phyloP scores from a whole-genome alignment of 2,797 vertebrate genomes.

The Ceyx erithaca region DNA sequence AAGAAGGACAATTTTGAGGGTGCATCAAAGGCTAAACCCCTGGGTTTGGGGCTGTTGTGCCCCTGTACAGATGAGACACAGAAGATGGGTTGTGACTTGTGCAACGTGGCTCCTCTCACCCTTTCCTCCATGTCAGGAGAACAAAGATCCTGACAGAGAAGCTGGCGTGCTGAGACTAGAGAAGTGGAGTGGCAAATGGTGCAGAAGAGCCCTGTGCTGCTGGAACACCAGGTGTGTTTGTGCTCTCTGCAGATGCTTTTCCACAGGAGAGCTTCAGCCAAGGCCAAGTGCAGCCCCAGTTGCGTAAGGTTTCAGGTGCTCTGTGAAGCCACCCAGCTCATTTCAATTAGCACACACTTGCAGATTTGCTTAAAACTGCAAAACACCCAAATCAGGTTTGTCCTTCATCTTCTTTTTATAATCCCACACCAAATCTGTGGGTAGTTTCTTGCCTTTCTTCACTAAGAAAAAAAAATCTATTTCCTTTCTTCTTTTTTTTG shows the following conservation, averaged over 20 bases:
- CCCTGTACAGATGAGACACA: background rate
- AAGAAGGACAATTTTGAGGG: background rate
- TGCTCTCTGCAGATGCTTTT: background rate
- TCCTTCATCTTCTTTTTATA: background rate
- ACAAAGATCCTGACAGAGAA: background rate
- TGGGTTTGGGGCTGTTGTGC: background rate
- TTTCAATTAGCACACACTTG: background rate
- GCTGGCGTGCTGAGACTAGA: background rate
- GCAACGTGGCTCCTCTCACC: background rate
- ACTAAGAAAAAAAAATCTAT: background rate
- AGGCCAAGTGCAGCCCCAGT: no score
- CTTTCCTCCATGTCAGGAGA: background rate
- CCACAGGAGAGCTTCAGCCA: background rate
- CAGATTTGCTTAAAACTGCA: background rate
- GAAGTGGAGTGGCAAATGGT: background rate
- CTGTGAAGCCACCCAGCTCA: background rate
- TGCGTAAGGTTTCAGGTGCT: background rate
- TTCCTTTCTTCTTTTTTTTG: background rate
- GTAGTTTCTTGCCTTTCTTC: background rate
- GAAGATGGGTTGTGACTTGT: background rate
- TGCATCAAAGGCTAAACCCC: background rate
- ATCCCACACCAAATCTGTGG: background rate
- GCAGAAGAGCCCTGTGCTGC: background rate
- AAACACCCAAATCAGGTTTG: background rate
- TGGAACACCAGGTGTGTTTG: background rate